Percentiles rank a stretch among this genome's conserved stretches.
Conservation (phyloP, 2,113 vertebrate genomes). For the Hucho hucho region DNA sequence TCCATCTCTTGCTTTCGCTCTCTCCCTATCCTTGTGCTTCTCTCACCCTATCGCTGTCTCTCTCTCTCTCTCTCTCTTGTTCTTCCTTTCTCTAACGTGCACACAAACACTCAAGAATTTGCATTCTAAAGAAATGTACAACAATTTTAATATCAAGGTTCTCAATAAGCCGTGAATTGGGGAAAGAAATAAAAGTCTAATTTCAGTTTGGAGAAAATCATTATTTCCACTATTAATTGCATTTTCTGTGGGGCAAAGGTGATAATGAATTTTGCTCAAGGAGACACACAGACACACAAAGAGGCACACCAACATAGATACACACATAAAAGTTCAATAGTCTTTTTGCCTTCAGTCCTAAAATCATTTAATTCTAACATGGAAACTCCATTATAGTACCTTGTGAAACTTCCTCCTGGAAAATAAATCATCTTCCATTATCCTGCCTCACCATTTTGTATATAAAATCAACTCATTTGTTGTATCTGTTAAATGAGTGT, state of each 20-base stretch:
- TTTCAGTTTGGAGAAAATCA: conserved; percentile 62
- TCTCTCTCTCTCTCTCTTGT: background rate
- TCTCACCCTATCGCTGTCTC: background rate
- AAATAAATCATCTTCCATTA: background rate
- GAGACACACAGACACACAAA: conserved; percentile 42
- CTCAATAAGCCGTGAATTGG: conserved; percentile 44
- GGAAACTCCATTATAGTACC: background rate
- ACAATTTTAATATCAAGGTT: conserved; percentile 51
- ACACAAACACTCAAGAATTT: too few species aligned
- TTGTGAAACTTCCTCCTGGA: background rate
- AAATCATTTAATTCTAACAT: conserved; percentile 38
- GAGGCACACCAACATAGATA: conserved; percentile 42
- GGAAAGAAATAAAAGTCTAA: conserved; percentile 48
- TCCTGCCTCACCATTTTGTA: background rate
- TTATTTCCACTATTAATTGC: conserved; percentile 70
- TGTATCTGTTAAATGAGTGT: background rate
- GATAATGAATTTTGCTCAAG: conserved; percentile 69
- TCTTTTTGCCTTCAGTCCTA: conserved; percentile 53
- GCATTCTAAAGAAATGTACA: conserved; percentile 31
- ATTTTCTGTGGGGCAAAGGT: conserved; percentile 72
- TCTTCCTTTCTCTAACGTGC: background rate
- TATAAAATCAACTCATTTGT: background rate
- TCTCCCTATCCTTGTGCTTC: background rate
- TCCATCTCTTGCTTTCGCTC: background rate
- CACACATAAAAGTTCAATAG: conserved; percentile 21